Base-by-base conservation (phyloP, 1,140 invertebrate genomes). In the Oncopodura yosiiana region DNA sequence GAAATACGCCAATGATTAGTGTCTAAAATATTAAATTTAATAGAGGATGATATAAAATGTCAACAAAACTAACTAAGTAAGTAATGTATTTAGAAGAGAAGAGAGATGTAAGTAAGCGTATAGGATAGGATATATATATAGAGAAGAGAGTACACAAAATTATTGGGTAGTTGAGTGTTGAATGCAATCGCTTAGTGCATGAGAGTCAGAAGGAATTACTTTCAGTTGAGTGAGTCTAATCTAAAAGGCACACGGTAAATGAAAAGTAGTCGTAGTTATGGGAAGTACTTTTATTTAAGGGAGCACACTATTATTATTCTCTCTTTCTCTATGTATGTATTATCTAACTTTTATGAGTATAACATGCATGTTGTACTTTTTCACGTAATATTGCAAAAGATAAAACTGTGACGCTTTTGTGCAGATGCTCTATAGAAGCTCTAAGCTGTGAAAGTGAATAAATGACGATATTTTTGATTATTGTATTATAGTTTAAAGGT, bases 221-320 rank as follows among this genome's bases (percentile, higher is more conserved):
- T 69, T 74, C 73, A 71, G 71, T 74, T 69, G 72, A 74, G 73
- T 72, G 73, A 74, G 70, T 74, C 72, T 71, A 74, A 74, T 74
- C 72, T 73, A 74, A 74, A 74, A 71, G 73, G 72, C 69, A 16
- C 6, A 41, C 52, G n/a, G 29, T 16, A 41, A 21, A 14, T 5
- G 18, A 32, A 16, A 18, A 30, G 14, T 23, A 19, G 18, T 24
- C 45, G 48, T 49, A 38, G 62, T 51, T 2, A 55, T 58, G 6
- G 34, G 6, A 38, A 37, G n/a, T n/a, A n/a, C n/a, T n/a, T n/a
- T n/a, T n/a, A n/a, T n/a, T n/a, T n/a, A n/a, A n/a, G n/a, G n/a
- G n/a, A n/a, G n/a, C n/a, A n/a, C n/a, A n/a, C n/a, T n/a, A n/a
- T n/a, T n/a, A n/a, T n/a, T n/a, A n/a, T n/a, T n/a, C n/a, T n/a